These are phyloP conservation scores for Archocentrus centrarchus DNA, from an alignment of 2,113 vertebrate genomes.

Conservation along the genomic window DNA sequence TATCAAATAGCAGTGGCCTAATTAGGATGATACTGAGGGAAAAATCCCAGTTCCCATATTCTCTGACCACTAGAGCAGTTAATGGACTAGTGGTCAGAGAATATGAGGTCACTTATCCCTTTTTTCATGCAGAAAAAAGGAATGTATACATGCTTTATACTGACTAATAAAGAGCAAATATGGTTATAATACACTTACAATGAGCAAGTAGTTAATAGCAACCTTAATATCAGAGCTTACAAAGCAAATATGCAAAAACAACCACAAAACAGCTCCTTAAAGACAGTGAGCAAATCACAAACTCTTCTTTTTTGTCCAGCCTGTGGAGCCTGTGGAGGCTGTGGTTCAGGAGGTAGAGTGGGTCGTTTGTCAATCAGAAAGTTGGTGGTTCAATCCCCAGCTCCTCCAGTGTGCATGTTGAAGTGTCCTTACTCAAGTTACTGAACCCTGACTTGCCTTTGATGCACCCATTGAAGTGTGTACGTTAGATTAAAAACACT, in stretches of 20 bases:
- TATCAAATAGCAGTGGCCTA: background rate
- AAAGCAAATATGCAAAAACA: conserved; percentile 31
- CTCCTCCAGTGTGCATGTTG: background rate
- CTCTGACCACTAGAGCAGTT: background rate
- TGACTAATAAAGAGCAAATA: background rate
- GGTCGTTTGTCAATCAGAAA: background rate
- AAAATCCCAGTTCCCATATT: background rate
- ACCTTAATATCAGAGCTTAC: background rate
- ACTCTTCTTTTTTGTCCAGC: background rate
- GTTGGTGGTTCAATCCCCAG: background rate
- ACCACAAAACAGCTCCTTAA: conserved; percentile 44
- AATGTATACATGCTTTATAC: background rate
- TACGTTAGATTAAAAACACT: background rate
- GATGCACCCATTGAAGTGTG: background rate
- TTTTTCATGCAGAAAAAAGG: fast-evolving
- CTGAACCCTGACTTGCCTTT: background rate
- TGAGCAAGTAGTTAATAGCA: background rate
- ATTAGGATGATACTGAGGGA: background rate
- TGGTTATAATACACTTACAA: background rate
- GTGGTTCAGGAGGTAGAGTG: background rate
- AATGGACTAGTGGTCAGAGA: background rate
- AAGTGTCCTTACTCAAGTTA: background rate
- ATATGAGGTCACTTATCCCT: background rate
- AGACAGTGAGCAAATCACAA: conserved; percentile 42
- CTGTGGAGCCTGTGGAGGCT: no score